phyloP scores from a whole-genome alignment of 2,113 vertebrate species.

The Notechis scutatus region DNA sequence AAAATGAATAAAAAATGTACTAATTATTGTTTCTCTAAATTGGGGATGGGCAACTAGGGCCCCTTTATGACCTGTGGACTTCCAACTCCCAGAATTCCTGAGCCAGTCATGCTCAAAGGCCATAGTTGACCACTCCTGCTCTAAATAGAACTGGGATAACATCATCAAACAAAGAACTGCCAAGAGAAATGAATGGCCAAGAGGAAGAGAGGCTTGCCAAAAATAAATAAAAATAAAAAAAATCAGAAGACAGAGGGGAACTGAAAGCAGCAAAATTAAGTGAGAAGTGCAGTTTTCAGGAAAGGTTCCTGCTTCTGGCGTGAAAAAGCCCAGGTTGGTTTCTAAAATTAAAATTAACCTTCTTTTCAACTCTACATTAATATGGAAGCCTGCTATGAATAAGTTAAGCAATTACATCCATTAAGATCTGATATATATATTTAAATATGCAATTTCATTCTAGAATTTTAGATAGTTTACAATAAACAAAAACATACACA shows the following conservation, averaged over 20 bases:
- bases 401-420: neutral
- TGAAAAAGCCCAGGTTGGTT: neutral
- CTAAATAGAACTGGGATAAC: conserved; percentile 33
- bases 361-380: neutral
- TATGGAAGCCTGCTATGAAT: neutral
- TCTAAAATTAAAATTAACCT: conserved; percentile 23
- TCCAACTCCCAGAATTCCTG: neutral
- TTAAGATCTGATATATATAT: neutral
- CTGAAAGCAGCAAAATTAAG: conserved; percentile 12
- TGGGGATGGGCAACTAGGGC: neutral
- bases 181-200: neutral
- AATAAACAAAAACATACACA: neutral
- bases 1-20: too few relatives aligned
- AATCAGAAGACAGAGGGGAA: neutral
- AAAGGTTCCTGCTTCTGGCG: conserved; percentile 9
- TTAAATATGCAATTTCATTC: neutral
- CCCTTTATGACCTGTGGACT: neutral
- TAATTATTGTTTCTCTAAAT: neutral
- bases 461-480: neutral
- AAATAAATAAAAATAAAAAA: neutral
- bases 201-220: neutral
- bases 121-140: neutral
- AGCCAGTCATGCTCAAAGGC: neutral
- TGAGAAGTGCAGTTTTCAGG: neutral
- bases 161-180: conserved; percentile 6